Conservation (phyloP, 37 sponge, comb jelly and placozoan genomes). For the Halisarca cf. caerulea region DNA sequence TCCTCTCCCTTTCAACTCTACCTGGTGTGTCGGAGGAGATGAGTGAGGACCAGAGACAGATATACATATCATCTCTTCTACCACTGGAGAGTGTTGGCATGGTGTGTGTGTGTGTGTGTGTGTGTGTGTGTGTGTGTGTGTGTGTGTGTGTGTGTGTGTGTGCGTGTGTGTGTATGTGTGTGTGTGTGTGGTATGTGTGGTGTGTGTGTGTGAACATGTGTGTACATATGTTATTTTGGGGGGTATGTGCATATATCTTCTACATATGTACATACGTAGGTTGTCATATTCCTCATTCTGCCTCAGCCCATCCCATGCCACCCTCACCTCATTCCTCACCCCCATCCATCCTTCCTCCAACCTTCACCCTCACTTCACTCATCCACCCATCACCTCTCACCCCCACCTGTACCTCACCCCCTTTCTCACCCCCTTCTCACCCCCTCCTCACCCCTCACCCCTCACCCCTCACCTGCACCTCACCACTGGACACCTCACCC, state of each 20-base stretch:
- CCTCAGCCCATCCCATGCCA: too few species aligned
- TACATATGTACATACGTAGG: not conserved
- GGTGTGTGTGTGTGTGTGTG: constrained; percentile 35
- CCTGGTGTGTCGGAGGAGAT: constrained; percentile 58
- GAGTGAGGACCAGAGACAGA: constrained; percentile 55
- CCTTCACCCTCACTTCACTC: not conserved
- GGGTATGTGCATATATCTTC: not conserved
- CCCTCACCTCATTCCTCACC: not conserved
- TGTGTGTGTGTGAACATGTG: not conserved
- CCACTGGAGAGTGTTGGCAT: constrained; percentile 54
- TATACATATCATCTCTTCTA: constrained; percentile 70
- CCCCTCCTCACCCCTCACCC: too few species aligned
- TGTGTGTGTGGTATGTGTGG: constrained; percentile 2
- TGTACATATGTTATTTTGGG: not conserved
- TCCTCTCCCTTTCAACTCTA: constrained; percentile 40
- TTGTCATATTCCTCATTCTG: too few species aligned
- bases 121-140: not conserved
- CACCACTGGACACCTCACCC: not conserved
- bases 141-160: not conserved
- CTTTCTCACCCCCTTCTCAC: too few species aligned
- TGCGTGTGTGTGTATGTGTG: not conserved
- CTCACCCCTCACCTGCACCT: too few species aligned
- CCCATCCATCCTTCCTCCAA: not conserved
- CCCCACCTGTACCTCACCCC: too few species aligned
- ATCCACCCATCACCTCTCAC: not conserved